Conservation (phyloP, 1,140 invertebrate species). For the Zaprionus tsacasi region DNA sequence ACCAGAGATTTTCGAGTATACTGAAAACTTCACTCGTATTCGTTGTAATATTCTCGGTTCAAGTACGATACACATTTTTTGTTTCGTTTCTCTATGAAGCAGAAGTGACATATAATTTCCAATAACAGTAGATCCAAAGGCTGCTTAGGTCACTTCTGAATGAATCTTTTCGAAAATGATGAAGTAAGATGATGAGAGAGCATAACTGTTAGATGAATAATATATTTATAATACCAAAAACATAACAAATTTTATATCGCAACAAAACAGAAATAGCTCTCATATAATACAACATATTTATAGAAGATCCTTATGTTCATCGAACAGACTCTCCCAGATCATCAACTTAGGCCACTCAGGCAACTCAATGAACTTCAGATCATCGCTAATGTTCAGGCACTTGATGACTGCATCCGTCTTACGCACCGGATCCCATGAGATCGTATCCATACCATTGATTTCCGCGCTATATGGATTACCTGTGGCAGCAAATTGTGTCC, state of each 20-base stretch:
- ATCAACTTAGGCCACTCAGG: slow-evolving; percentile 83
- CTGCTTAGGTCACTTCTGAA: too few species aligned
- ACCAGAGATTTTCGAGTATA: not conserved
- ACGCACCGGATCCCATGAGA: slow-evolving; percentile 71
- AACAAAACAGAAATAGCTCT: not conserved
- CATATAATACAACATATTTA: slow-evolving; percentile 6
- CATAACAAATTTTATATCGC: not conserved
- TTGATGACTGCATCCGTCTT: slow-evolving; percentile 72
- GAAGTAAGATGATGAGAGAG: too few species aligned
- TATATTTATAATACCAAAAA: not conserved
- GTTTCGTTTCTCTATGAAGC: too few species aligned
- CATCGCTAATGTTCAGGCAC: slow-evolving; percentile 84
- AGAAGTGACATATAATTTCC: too few species aligned
- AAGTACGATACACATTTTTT: too few species aligned
- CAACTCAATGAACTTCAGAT: slow-evolving; percentile 80
- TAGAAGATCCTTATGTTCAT: slow-evolving; percentile 62
- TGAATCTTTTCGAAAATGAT: too few species aligned
- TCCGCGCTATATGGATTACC: slow-evolving; percentile 78
- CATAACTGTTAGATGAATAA: not conserved
- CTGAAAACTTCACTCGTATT: too few species aligned
- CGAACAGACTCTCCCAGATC: slow-evolving; percentile 83
- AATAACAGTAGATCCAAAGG: too few species aligned
- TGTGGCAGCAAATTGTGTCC: slow-evolving; percentile 84
- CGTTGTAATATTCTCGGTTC: too few species aligned
- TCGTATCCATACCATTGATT: slow-evolving; percentile 71